Conservation (phyloP, 2,888 invertebrate genomes). For the Zygogramma bicolorata region DNA sequence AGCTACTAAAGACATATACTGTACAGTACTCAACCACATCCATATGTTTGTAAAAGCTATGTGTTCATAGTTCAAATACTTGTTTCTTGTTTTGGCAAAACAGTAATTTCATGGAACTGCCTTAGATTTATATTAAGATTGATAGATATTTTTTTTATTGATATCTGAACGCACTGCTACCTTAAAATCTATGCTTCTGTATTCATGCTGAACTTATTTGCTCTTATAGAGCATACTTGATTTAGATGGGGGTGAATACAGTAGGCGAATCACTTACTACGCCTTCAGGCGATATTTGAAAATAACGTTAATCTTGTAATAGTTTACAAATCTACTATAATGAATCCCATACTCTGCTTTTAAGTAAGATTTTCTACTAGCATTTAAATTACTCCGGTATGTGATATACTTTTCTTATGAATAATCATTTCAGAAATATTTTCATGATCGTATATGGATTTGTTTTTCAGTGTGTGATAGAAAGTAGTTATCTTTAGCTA, state of each 20-base stretch:
- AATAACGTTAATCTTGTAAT: conserved; percentile 39
- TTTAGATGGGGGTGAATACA: conserved; percentile 37
- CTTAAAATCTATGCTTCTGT: conserved; percentile 9
- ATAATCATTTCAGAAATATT: conserved; percentile 11
- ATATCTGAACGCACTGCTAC: conserved; percentile 15
- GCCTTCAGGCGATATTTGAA: neutral
- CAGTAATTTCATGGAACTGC: conserved; percentile 15
- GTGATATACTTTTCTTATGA: conserved; percentile 31
- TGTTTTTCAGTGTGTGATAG: conserved; percentile 19
- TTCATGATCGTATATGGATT: neutral
- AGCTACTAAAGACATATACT: too few species aligned
- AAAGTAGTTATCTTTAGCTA: neutral
- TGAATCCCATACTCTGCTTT: conserved; percentile 52
- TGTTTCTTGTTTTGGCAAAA: neutral
- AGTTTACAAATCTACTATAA: conserved; percentile 53
- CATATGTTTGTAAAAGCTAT: neutral
- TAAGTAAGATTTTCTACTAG: conserved; percentile 48
- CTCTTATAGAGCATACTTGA: conserved; percentile 31
- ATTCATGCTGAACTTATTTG: conserved; percentile 20
- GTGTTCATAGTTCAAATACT: neutral
- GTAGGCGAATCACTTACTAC: conserved; percentile 11
- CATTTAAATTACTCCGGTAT: conserved; percentile 39
- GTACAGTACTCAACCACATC: neutral
- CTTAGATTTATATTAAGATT: conserved; percentile 14
- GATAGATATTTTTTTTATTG: conserved; percentile 5